A percentile compares a stretch with the other conserved stretches of the same genome.
These are phyloP conservation scores for Bolinopsis microptera DNA, from an alignment of 37 sponge, comb jelly and placozoan species.

Conservation along the genomic window DNA sequence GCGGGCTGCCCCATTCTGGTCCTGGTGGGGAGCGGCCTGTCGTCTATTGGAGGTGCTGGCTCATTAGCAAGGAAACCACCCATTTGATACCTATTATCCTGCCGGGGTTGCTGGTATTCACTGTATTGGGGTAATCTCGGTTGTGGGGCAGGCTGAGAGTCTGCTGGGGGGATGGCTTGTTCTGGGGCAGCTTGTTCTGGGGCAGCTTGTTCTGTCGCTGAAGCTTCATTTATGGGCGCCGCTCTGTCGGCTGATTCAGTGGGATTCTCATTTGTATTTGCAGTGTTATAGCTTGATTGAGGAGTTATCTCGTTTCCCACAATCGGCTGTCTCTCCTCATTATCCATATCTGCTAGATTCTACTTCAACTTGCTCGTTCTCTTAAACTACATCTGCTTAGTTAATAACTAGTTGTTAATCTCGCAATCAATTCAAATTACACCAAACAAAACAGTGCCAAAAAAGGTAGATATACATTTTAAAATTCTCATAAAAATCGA, in stretches of 20 bases:
- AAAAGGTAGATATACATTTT: no score
- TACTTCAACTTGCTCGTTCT: neutral
- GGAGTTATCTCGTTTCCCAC: neutral
- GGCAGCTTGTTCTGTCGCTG: neutral
- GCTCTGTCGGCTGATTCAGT: neutral
- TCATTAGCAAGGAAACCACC: neutral
- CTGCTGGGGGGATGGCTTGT: neutral
- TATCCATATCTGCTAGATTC: neutral
- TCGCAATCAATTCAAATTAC: no score
- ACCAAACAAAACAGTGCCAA: no score
- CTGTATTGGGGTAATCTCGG: neutral
- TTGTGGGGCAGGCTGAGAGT: neutral
- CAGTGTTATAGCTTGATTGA: neutral
- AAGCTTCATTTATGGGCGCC: neutral
- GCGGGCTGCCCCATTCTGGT: neutral
- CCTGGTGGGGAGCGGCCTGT: neutral
- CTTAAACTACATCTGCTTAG: neutral
- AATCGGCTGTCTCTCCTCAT: constrained; percentile 6
- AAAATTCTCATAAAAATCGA: no score
- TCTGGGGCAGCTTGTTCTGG: neutral
- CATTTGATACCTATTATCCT: neutral
- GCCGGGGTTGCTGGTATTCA: neutral
- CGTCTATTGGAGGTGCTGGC: constrained; percentile 1
- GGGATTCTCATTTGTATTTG: neutral
- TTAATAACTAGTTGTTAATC: no score